Evolutionary conservation across 2,113 vertebrate genomes (phyloP).

Genomic region (Arenaria interpres): DNA sequence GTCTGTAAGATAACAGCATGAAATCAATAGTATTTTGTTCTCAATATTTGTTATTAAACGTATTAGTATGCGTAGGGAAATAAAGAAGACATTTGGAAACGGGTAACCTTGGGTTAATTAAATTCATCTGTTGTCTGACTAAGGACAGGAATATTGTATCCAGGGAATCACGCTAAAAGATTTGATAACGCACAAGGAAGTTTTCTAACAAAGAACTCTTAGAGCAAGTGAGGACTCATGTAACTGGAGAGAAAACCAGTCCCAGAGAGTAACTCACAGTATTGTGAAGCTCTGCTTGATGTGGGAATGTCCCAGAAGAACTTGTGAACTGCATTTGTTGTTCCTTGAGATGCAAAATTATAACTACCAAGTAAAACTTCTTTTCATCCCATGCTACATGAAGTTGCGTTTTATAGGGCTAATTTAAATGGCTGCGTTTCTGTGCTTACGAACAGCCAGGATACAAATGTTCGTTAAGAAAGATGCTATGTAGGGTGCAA

Average conservation of each 20-base stretch:
- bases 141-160: conserved; percentile 3
- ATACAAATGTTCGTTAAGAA: neutral
- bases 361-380: neutral
- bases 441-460: neutral
- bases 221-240: neutral
- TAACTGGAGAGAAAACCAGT: neutral
- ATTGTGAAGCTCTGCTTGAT: neutral
- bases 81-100: neutral
- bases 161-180: neutral
- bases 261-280: neutral
- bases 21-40: neutral
- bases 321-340: neutral
- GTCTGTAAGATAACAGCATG: neutral
- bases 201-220: neutral
- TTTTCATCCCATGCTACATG: neutral
- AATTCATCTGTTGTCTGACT: conserved; percentile 42
- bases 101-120: conserved; percentile 21
- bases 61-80: neutral
- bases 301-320: neutral
- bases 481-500: neutral
- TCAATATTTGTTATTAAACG: neutral
- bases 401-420: neutral
- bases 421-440: neutral
- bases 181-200: neutral
- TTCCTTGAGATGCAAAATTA: neutral